These are phyloP conservation scores for Liopterus haemorrhoidalis DNA, from an alignment of 2,888 invertebrate genomes.

Conservation along the genomic window DNA sequence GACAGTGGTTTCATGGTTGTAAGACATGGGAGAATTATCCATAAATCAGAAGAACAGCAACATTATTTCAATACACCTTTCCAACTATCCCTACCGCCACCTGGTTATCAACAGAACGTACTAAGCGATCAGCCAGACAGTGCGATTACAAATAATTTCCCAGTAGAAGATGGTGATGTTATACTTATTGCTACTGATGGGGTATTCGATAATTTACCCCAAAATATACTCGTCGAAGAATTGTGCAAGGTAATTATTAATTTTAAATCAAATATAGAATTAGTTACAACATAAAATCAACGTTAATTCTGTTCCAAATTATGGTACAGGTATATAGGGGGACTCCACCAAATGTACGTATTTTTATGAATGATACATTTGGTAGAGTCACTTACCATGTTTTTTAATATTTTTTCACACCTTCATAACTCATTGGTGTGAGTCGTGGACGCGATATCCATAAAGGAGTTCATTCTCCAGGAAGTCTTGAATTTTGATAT, in stretches of 20 bases:
- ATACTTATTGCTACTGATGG: slow-evolving; percentile 96
- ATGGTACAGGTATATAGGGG: too few species aligned
- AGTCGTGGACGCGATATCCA: too few species aligned
- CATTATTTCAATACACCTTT: slow-evolving; percentile 99
- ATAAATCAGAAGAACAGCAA: slow-evolving; percentile 93
- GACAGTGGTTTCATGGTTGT: slow-evolving; percentile 97
- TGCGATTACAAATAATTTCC: slow-evolving; percentile 81
- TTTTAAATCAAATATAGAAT: too few species aligned
- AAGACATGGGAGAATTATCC: slow-evolving; percentile 77
- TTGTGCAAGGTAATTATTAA: slow-evolving; percentile 61
- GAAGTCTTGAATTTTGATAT: too few species aligned
- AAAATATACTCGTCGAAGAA: slow-evolving; percentile 80
- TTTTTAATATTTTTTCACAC: too few species aligned
- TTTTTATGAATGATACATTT: too few species aligned
- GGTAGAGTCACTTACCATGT: too few species aligned
- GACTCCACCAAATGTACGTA: too few species aligned
- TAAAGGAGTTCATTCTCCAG: too few species aligned
- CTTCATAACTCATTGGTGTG: too few species aligned
- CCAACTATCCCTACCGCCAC: slow-evolving; percentile 91
- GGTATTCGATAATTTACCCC: slow-evolving; percentile 96
- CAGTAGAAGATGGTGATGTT: slow-evolving; percentile 87
- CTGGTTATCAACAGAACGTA: slow-evolving; percentile 78
- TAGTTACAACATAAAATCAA: too few species aligned
- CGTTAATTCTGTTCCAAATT: too few species aligned
- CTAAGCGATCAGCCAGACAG: slow-evolving; percentile 91